Evolutionary conservation across 2,113 vertebrate species (phyloP).

Genomic region (Equus quagga): DNA sequence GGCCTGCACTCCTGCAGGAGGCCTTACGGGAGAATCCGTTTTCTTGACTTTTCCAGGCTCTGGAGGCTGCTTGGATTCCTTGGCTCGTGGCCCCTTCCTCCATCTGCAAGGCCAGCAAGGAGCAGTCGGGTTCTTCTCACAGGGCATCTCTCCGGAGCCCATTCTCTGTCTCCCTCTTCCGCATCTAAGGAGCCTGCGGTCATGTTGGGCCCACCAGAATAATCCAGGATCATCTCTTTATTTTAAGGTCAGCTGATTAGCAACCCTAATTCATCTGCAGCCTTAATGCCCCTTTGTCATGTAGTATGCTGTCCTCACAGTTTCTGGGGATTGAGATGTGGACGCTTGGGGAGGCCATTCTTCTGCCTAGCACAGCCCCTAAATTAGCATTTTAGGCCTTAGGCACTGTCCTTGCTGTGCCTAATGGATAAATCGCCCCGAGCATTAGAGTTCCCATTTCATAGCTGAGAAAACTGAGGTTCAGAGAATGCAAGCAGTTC

Average conservation of each 20-base stretch:
- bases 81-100: accelerated
- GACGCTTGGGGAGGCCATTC: not conserved
- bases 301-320: not conserved
- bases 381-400: not conserved
- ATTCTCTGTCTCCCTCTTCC: not conserved
- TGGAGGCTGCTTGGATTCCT: not conserved
- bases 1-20: not conserved
- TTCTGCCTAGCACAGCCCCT: not conserved
- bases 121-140: not conserved
- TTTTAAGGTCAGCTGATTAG: not conserved
- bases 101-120: not conserved
- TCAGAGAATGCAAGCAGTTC: not conserved
- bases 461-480: not conserved
- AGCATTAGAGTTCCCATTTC: not conserved
- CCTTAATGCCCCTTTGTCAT: not conserved
- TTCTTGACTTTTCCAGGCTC: not conserved
- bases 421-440: not conserved
- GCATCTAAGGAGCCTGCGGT: not conserved
- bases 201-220: not conserved
- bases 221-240: not conserved
- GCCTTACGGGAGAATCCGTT: not conserved
- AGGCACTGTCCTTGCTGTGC: not conserved
- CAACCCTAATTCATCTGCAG: not conserved
- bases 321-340: not conserved
- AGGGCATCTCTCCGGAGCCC: no score